Percentiles rank a stretch among this genome's conserved stretches.
These are phyloP conservation scores for Eciton burchellii DNA, from an alignment of 1,140 invertebrate species.

Conservation along the genomic window DNA sequence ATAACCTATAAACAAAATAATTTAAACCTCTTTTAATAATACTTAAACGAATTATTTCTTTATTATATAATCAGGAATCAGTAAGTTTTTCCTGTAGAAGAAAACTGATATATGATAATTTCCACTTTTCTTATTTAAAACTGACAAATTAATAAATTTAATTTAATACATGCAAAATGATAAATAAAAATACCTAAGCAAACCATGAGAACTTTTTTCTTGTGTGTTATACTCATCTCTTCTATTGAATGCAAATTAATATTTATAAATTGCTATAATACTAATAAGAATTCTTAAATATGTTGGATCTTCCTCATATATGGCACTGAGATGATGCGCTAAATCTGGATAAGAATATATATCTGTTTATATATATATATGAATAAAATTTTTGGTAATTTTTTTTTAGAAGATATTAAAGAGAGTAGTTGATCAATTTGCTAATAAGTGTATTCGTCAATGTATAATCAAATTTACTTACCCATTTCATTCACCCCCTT, in stretches of 20 bases:
- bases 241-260: neutral
- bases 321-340: too few species aligned
- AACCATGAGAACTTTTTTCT: slow-evolving; percentile 85
- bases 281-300: neutral
- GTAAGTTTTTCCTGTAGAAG: neutral
- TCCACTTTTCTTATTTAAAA: neutral
- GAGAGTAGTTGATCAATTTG: too few species aligned
- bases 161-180: neutral
- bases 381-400: too few species aligned
- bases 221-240: slow-evolving; percentile 67
- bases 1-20: slow-evolving; percentile 11
- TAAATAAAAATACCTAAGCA: slow-evolving; percentile 84
- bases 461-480: too few species aligned
- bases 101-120: neutral
- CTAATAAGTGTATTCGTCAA: too few species aligned
- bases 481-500: too few species aligned
- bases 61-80: neutral
- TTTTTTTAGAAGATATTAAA: too few species aligned
- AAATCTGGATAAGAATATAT: neutral
- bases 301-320: too few species aligned
- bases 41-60: slow-evolving; percentile 1
- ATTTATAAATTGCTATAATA: neutral
- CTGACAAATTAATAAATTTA: slow-evolving; percentile 5
- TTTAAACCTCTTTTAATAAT: neutral
- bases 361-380: neutral